Base-by-base conservation (phyloP, 2,888 invertebrate genomes). In the Ophraella communa region DNA sequence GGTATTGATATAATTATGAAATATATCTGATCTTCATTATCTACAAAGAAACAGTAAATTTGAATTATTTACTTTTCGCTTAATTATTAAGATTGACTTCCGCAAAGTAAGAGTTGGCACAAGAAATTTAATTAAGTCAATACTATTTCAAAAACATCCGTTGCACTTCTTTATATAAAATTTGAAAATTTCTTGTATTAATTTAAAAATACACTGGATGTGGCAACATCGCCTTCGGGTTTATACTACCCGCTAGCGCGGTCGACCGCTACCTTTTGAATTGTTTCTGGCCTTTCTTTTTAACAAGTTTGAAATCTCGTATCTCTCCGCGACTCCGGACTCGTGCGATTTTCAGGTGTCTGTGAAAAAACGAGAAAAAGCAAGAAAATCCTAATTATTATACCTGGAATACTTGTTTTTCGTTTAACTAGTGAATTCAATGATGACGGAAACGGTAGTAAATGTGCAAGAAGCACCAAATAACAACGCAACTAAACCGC, bases 391-490 rank as follows among this genome's bases (percentile, higher is more conserved):
- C 35, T 35, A 0, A 7, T 39, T n/a, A n/a, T 14, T 4, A n/a
- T 14, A 35, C 14, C 59, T 53, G 64, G 42, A 57, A 58, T 55
- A 69, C 35, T 66, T 64, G 62, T 66, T 68, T 57, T 57, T 59
- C 18, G 54, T 23, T 4, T 14, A 23, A 24, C 35, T 23, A 39
- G 53, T 35, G 61, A 52, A 60, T 55, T 66, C 66, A 69, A 92
- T 91, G 90, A 92, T 92, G 89, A 90, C 92, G 81, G 92, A 92
- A 86, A 92, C 92, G 78, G 92, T 91, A 78, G 91, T 92, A 77
- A 92, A 89, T 77, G 89, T 92, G 82, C 90, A 91, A 80, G 89
- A 89, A 80, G 83, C 89, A 84, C 84, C 89, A 83, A 84, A 83
- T 70, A 81, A 82, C 64, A 79, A 80, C 62, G 78, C 78, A 54